Percentiles rank a stretch among this genome's conserved stretches.
These are phyloP conservation scores for Aphidius gifuensis DNA, from an alignment of 1,140 invertebrate species.

Conservation along the genomic window DNA sequence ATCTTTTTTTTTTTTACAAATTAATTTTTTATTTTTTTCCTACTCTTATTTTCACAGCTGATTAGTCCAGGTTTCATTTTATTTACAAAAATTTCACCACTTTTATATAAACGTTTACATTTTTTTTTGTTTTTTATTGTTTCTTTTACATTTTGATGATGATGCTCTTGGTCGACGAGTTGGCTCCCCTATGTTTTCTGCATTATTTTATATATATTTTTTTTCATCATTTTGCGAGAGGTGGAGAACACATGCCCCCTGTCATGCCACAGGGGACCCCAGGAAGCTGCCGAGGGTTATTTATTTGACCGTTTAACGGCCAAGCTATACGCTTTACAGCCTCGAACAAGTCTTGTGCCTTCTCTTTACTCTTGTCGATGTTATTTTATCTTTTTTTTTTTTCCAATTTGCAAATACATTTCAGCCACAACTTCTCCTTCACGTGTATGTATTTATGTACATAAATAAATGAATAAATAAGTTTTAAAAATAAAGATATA, in stretches of 20 bases:
- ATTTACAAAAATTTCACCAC: background rate
- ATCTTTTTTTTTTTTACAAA: background rate
- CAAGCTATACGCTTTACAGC: slow-evolving; percentile 26
- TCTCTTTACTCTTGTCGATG: background rate
- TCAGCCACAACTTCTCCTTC: too few relatives aligned
- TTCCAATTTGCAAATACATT: background rate
- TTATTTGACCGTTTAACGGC: slow-evolving; percentile 37
- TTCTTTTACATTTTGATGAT: slow-evolving; percentile 27
- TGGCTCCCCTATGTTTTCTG: background rate
- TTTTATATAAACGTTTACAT: too few relatives aligned
- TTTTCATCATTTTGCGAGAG: slow-evolving; percentile 15
- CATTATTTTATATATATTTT: slow-evolving; percentile 12
- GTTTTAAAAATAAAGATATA: too few relatives aligned
- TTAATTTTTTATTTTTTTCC: too few relatives aligned
- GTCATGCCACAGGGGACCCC: slow-evolving; percentile 23
- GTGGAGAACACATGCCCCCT: slow-evolving; percentile 26
- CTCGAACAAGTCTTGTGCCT: slow-evolving; percentile 6
- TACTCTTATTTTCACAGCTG: too few relatives aligned
- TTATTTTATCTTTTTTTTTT: background rate
- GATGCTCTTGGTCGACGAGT: too few relatives aligned
- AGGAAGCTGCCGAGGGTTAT: slow-evolving; percentile 31
- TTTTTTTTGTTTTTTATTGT: too few relatives aligned
- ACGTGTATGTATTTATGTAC: too few relatives aligned
- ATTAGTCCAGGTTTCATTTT: background rate
- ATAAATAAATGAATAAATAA: too few relatives aligned